These are phyloP conservation scores for Erannis defoliaria DNA, from an alignment of 2,888 invertebrate species.

Conservation along the genomic window DNA sequence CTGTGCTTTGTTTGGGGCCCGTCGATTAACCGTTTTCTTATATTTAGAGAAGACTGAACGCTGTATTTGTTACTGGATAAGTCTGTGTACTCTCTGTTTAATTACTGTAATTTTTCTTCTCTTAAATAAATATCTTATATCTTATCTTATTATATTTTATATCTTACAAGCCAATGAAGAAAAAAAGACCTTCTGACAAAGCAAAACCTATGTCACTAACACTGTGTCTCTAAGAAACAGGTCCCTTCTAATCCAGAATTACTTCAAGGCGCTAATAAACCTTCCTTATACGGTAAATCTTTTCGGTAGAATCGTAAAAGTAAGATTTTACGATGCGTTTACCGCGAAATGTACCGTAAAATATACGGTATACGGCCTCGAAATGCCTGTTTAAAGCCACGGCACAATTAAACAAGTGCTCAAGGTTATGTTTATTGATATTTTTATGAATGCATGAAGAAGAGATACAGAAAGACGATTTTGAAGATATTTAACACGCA, in stretches of 20 bases:
- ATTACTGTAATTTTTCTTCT: too few relatives aligned
- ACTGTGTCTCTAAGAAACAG: conserved; percentile 14
- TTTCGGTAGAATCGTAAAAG: conserved; percentile 64
- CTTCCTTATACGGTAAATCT: conserved; percentile 58
- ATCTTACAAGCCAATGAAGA: too few relatives aligned
- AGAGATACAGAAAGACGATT: not conserved
- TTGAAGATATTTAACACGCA: too few relatives aligned
- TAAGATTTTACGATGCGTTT: conserved; percentile 63
- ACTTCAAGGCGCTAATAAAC: conserved; percentile 58
- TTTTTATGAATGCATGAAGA: conserved; percentile 49
- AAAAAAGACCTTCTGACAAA: not conserved
- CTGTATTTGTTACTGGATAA: too few relatives aligned
- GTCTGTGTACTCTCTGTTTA: too few relatives aligned
- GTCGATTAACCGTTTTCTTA: too few relatives aligned
- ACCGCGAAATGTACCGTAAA: conserved; percentile 54
- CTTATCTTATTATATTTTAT: too few relatives aligned
- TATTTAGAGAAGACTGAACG: too few relatives aligned
- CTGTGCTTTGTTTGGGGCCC: too few relatives aligned
- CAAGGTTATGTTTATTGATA: conserved; percentile 58
- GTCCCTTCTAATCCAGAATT: conserved; percentile 28
- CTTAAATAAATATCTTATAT: too few relatives aligned
- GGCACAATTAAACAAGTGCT: conserved; percentile 47
- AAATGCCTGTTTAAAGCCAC: conserved; percentile 43
- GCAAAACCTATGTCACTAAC: not conserved
- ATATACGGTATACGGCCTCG: conserved; percentile 50